Percentiles rank a stretch among this genome's conserved stretches.
Conservation (phyloP, 2,888 invertebrate genomes). For the Pyrocoelia pectoralis region DNA sequence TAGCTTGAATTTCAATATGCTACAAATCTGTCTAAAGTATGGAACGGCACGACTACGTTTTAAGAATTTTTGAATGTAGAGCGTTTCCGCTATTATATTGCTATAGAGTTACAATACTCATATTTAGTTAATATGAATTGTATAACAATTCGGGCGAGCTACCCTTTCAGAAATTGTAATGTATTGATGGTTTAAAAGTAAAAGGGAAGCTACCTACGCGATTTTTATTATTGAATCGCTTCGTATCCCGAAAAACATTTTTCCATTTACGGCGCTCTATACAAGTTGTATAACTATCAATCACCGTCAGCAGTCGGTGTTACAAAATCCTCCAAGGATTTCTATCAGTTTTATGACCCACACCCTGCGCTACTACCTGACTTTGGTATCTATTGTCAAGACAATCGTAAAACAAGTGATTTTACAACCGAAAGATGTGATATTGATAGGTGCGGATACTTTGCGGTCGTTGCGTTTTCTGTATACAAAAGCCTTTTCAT, state of each 20-base stretch:
- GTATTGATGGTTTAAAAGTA: too few relatives aligned
- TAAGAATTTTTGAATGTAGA: conserved; percentile 13
- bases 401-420: conserved; percentile 25
- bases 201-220: too few relatives aligned
- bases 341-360: conserved; percentile 22
- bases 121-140: too few relatives aligned
- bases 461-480: neutral
- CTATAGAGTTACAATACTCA: too few relatives aligned
- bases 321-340: conserved; percentile 22
- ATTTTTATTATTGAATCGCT: too few relatives aligned
- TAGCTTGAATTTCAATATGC: conserved; percentile 20
- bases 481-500: neutral
- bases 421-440: conserved; percentile 18
- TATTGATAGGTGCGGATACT: conserved; percentile 18
- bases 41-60: conserved; percentile 20
- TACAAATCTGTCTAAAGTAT: conserved; percentile 21
- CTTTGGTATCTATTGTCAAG: conserved; percentile 23
- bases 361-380: conserved; percentile 21
- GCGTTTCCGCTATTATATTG: too few relatives aligned
- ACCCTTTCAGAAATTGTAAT: too few relatives aligned
- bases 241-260: too few relatives aligned
- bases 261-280: neutral
- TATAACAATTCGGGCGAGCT: too few relatives aligned
- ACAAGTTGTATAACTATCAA: conserved; percentile 16
- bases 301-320: conserved; percentile 15